Base-by-base conservation (phyloP, 1,140 invertebrate species). In the Aphidius gifuensis region DNA sequence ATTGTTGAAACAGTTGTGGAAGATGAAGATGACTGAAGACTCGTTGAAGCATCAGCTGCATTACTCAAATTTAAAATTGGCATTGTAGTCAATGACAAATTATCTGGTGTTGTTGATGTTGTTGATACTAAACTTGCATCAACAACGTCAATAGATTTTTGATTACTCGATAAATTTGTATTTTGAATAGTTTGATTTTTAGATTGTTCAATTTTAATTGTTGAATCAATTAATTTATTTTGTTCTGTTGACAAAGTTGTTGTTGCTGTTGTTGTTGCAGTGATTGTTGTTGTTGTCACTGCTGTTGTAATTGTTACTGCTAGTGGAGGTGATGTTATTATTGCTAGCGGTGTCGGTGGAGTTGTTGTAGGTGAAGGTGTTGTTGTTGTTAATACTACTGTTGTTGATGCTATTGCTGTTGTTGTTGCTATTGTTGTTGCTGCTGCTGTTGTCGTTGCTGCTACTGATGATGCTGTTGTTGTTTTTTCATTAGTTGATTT, bases 41-140 rank as follows among this genome's bases (percentile, higher is more conserved):
- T 58, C n/a, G 77, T 63, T 16, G 70, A 47, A 65, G 45, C 65
- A 44, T 4, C 71, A 62, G 5, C 60, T 21, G 23, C 64, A 5
- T n/a, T 39, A 11, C 46, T 68, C 5, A 76, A 63, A 54, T 68
- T 74, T n/a, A 73, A 70, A 9, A 71, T 46, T 3, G 72, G 64
- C 46, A 71, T 61, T 5, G 66, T 23, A 8, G 64, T 58, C n/a
- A 64, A 39, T 11, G 70, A 65, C 4, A 74, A 62, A 64, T 73
- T 74, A 47, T 75, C 74, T 2, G 66, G 53, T 42, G 74, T 74
- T 32, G 65, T 60, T 53, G 71, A 68, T 42, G 74, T 60, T 53
- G 71, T 60, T 53, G 71, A 68, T 6, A 62, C 45, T 23, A 67
- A 65, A 21, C 69, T 74, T 21, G 64, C 66, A 62, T 57, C 67